Conservation (phyloP, 2,888 invertebrate genomes). For the Pecten maximus region DNA sequence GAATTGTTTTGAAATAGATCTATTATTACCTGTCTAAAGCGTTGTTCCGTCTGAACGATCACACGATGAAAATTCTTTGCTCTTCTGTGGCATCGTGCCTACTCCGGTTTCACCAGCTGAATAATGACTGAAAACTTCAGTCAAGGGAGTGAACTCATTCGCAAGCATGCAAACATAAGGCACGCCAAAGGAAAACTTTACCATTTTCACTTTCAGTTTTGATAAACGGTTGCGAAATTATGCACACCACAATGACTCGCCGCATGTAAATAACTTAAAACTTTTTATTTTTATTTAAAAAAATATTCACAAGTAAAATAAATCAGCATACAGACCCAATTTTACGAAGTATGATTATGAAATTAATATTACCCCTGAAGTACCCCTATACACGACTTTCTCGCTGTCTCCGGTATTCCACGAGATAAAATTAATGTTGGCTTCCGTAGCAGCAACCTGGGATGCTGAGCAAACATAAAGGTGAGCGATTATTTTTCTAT, state of each 20-base stretch:
- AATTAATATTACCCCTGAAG: background rate
- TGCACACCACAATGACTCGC: too few relatives aligned
- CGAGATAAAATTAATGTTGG: background rate
- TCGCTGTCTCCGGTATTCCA: conserved; percentile 33
- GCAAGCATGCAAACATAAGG: background rate
- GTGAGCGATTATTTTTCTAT: background rate
- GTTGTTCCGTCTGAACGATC: background rate
- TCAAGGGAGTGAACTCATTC: background rate
- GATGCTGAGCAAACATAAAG: conserved; percentile 10
- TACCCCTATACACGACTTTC: background rate
- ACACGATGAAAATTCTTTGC: background rate
- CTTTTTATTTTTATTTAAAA: too few relatives aligned
- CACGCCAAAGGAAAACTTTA: background rate
- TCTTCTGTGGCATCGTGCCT: background rate
- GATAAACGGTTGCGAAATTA: background rate
- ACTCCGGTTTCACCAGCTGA: conserved; percentile 14
- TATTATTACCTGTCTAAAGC: background rate
- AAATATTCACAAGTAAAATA: too few relatives aligned
- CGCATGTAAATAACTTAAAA: too few relatives aligned
- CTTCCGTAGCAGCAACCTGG: conserved; percentile 30
- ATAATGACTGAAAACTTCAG: background rate
- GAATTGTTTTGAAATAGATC: background rate
- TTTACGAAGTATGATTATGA: too few relatives aligned
- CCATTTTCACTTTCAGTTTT: background rate
- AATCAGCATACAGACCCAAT: too few relatives aligned